Evolutionary conservation across 1,140 invertebrate genomes (phyloP).

Genomic region (Notospermus geniculatus): DNA sequence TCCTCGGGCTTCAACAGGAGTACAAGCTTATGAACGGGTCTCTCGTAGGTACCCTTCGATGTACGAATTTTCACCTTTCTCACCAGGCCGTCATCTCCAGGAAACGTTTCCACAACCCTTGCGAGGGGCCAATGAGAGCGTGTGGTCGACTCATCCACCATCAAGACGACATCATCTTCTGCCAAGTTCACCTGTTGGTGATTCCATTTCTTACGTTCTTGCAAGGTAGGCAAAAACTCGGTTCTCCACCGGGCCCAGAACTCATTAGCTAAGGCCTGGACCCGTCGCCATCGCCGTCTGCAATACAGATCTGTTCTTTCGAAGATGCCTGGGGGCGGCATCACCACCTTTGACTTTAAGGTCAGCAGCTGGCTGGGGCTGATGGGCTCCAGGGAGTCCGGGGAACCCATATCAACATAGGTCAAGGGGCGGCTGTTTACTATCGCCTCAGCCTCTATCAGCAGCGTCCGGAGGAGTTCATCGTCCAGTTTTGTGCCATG

Average conservation of each 20-base stretch:
- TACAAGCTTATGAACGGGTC: no score
- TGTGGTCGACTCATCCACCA: slow-evolving; percentile 14
- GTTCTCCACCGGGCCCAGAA: slow-evolving; percentile 25
- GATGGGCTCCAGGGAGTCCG: not conserved
- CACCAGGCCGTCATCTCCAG: slow-evolving; percentile 16
- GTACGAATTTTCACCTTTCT: slow-evolving; percentile 15
- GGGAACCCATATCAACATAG: not conserved
- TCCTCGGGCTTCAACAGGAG: no score
- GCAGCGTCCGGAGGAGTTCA: slow-evolving; percentile 7
- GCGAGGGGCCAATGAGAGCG: slow-evolving; percentile 23
- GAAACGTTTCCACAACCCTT: slow-evolving; percentile 10
- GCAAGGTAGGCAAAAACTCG: slow-evolving; percentile 14
- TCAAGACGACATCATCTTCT: slow-evolving; percentile 21
- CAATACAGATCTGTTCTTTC: slow-evolving; percentile 17
- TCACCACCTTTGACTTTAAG: slow-evolving; percentile 2
- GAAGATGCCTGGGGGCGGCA: not conserved
- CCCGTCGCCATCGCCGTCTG: slow-evolving; percentile 16
- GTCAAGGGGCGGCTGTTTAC: slow-evolving; percentile 2
- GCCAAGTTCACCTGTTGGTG: slow-evolving; percentile 13
- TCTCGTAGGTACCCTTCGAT: not conserved
- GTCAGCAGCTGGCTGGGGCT: slow-evolving; percentile 9
- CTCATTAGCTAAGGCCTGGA: slow-evolving; percentile 19
- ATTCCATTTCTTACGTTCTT: not conserved
- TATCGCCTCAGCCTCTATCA: slow-evolving; percentile 8
- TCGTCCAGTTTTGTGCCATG: slow-evolving; percentile 1